Conservation (phyloP, 2,888 invertebrate species). For the Atethmia centrago region DNA sequence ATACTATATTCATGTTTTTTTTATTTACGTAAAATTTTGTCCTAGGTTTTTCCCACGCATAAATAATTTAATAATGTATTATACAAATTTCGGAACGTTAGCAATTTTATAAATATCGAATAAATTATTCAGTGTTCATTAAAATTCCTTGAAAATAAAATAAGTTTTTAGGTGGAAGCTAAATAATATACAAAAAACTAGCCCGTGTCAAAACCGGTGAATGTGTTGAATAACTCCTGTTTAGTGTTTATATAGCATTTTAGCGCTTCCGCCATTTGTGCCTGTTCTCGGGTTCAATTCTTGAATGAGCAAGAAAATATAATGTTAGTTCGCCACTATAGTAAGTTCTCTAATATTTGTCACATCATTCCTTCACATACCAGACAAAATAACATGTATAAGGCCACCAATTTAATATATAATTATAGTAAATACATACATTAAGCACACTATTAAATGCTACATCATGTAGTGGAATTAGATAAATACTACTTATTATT, state of each 20-base stretch:
- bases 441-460: slow-evolving; percentile 41
- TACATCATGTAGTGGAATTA: slow-evolving; percentile 50
- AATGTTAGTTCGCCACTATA: background rate
- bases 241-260: too few species aligned
- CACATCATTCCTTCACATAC: slow-evolving; percentile 14
- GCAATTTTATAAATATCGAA: background rate
- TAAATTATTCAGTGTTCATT: background rate
- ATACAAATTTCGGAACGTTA: slow-evolving; percentile 3
- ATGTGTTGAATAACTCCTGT: too few species aligned
- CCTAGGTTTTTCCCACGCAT: background rate
- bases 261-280: background rate
- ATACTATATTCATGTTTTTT: background rate
- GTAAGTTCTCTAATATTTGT: background rate
- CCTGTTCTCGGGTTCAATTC: background rate
- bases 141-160: background rate
- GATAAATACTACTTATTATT: slow-evolving; percentile 47
- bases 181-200: background rate
- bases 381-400: slow-evolving; percentile 19
- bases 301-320: background rate
- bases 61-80: background rate
- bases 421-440: slow-evolving; percentile 40
- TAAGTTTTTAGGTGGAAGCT: background rate
- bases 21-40: background rate
- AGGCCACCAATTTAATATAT: slow-evolving; percentile 31
- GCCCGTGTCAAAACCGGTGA: background rate